Evolutionary conservation across 2,797 vertebrate genomes (phyloP), one percentile per base, ranked within the genome.

Genomic region (Oceanodroma leucorhoa): DNA sequence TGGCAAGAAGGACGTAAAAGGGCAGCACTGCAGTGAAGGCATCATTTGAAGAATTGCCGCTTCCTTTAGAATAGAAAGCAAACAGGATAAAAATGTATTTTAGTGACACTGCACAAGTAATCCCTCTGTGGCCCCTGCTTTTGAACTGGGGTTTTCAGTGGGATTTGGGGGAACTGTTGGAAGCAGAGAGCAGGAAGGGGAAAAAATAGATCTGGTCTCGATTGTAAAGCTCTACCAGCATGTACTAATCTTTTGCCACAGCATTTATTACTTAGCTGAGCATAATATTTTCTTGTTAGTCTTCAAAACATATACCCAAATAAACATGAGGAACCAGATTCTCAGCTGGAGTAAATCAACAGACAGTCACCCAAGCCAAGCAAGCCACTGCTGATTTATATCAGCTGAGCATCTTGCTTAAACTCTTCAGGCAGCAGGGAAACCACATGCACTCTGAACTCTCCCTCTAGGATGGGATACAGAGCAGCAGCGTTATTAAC

Each of bases 281-380:
- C 83, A 87, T 94, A 87, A 72, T 87, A 89, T 95, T 87, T 90
- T 95, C 81, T 71, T 95, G 62, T 93, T 96, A 89, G 54, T 81
- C 83, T 72, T 95, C 80, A 84, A 94, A 93, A 89, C 75, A 86
- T 27, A 58, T 55, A 92, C 70, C 64, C 67, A 95, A 96, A 90
- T 81, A 95, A 94, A 94, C 75, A 85, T 7, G 55, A 90, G 32
- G 53, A 94, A 75, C 57, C 76, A 93, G 75, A 90, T 87, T 89
- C 92, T 95, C 94, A 93, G 86, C 88, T 93, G 91, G 83, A 91
- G 83, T 90, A 93, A 90, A 95, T 96, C 91, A 95, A 58, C 88
- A 89, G 83, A 32, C 88, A 90, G 70, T 50, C 78, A 80, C 57
- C 65, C 50, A 93, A 92, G 90, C 90, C 83, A 94, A 90, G 91